phyloP scores from a whole-genome alignment of 2,113 vertebrate genomes.

The Myrmecobius fasciatus region DNA sequence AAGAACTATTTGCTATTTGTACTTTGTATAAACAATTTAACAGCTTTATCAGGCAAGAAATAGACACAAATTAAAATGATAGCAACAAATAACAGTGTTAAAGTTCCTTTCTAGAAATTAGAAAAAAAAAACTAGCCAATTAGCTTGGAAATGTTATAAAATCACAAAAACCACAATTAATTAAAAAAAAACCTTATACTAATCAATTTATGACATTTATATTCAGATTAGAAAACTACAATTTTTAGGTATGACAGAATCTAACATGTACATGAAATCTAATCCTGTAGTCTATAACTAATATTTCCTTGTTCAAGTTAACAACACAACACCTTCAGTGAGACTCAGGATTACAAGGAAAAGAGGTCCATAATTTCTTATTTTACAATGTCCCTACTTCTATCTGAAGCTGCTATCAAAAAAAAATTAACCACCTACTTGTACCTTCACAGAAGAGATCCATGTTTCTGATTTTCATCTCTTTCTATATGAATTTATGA shows the following conservation, averaged over 20 bases:
- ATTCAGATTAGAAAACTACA: conserved; percentile 18
- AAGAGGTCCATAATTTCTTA: conserved; percentile 9
- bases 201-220: background rate
- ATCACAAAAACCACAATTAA: background rate
- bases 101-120: conserved; percentile 26
- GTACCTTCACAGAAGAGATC: conserved; percentile 25
- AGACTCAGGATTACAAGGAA: background rate
- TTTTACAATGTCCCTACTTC: background rate
- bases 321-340: background rate
- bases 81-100: conserved; percentile 9
- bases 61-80: background rate
- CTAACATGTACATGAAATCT: background rate
- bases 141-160: background rate
- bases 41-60: conserved; percentile 41
- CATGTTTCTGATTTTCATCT: conserved; percentile 35
- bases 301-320: background rate
- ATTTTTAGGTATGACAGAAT: conserved; percentile 31
- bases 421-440: conserved; percentile 42
- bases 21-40: conserved; percentile 1
- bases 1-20: conserved; percentile 6
- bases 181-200: background rate
- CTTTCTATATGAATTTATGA: conserved; percentile 28
- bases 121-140: background rate
- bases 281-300: background rate
- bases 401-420: conserved; percentile 31